A percentile compares a stretch with the other conserved stretches of the same genome.
Conservation (phyloP, 2,888 invertebrate species). For the Nephrotoma guestfalica region DNA sequence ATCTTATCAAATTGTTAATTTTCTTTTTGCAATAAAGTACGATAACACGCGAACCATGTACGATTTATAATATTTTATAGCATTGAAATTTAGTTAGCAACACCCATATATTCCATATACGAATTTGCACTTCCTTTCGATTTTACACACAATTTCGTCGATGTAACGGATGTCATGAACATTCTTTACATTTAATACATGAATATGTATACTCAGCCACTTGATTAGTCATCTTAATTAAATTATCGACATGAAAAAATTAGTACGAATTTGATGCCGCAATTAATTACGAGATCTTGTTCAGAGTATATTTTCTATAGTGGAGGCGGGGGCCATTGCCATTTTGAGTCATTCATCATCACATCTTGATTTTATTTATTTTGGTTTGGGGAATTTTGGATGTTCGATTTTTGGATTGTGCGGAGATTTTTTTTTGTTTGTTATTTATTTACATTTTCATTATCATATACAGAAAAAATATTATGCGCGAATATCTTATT, state of each 20-base stretch:
- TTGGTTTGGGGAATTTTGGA: not conserved
- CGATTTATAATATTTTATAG: not conserved
- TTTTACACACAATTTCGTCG: not conserved
- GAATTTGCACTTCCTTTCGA: not conserved
- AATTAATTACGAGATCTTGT: not conserved
- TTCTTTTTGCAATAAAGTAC: not conserved
- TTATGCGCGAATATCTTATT: not conserved
- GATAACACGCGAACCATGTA: not conserved
- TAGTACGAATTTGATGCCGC: not conserved
- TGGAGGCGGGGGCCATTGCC: not conserved
- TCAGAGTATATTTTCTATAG: not conserved
- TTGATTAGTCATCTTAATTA: not conserved
- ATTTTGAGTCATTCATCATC: not conserved
- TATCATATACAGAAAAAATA: not conserved
- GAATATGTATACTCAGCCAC: not conserved
- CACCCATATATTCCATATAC: not conserved
- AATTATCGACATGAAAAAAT: not conserved
- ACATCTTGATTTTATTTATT: not conserved
- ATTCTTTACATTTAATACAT: not conserved
- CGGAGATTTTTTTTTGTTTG: not conserved
- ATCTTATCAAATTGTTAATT: not conserved
- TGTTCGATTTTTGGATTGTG: not conserved
- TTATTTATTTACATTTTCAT: not conserved
- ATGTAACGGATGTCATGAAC: not conserved
- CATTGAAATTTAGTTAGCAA: not conserved